Evolutionary conservation across 2,888 invertebrate species (phyloP), one percentile per base, ranked within the genome.

Genomic region (Cyclophora albipunctata): DNA sequence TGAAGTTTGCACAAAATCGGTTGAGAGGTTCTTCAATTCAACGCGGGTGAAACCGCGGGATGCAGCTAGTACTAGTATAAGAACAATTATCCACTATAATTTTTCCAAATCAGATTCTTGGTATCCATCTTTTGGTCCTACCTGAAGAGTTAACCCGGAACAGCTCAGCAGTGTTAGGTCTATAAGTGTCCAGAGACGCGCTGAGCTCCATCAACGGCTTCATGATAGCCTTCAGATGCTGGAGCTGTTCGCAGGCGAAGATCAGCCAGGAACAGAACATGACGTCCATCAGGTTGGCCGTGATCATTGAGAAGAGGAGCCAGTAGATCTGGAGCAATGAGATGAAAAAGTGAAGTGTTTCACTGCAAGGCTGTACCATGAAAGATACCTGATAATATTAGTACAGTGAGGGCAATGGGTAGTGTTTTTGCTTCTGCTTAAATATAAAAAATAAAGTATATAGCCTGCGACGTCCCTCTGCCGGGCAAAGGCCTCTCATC

Each of bases 141-240:
- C 87, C 84, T 48, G 89, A 85, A 52, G 91, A 91, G 34, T 88
- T 80, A 3, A 92, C 91, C 45, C 92, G 81, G 60, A 93, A 93
- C 34, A 93, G 73, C 34, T 93, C 93, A 6, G 93, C 93, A 50
- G 93, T 93, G 64, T 93, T 93, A 0, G 93, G 93, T 4, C 89
- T 67, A 62, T 94, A 94, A 0, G 95, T 95, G 66, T 95, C 95
- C 64, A 95, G 72, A 0, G 95, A 92, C 0, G 95, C 95, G 34
- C 95, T 95, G 3, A 96, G 88, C 69, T 96, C 95, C 94, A 96
- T 96, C 48, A 96, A 80, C 0, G 95, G 95, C 60, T 95, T 95
- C 93, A 96, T 93, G 56, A 96, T 96, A 45, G 94, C 93, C 72
- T 96, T 96, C 42, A 96, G 82, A 75, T 96, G 96, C 71, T 94